Evolutionary conservation across 2,113 vertebrate species (phyloP), one percentile per base, ranked within the genome.

Genomic region (Oncorhynchus tshawytscha): DNA sequence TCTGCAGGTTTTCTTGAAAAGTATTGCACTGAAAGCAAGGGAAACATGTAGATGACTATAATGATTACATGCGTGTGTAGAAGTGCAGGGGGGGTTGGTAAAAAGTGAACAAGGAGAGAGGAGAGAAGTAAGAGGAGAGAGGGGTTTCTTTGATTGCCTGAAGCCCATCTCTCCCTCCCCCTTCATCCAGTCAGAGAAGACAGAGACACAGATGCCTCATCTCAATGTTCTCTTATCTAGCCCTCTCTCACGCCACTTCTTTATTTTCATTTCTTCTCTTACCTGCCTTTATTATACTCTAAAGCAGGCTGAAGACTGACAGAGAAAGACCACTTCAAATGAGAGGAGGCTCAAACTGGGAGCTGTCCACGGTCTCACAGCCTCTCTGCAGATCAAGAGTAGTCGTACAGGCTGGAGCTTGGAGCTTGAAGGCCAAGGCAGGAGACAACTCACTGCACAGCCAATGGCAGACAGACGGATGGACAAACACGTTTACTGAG

Each of bases 371-470:
- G n/a, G 82, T 82, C 76, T 81, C 57, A 76, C 18, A 71, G 80
- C 78, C 79, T 85, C 71, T 39, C 79, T 81, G 82, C 80, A 86
- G 84, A 87, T 88, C 82, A 82, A 89, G 82, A 89, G 84, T 77
- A 74, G 82, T 81, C 80, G 75, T 59, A 72, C 71, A 78, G 81
- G 78, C 82, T 62, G 18, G 3, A 54, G 51, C 51, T 54, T 18
- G 16, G 49, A 16, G 12, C 49, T 51, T 51, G 39, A 45, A 45
- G 39, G 39, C 39, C 39, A 11, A 45, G 9, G 39, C 39, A 45
- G 39, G 9, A 45, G 39, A 45, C 39, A 11, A 45, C 39, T 45
- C 39, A 45, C 9, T 45, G 39, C 39, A 9, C 39, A 45, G 9
- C 2, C 39, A 45, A 45, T 45, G 39, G 39, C 39, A 45, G 39